Evolutionary conservation across 1,140 invertebrate species (phyloP).

Genomic region (Euwallacea similis): DNA sequence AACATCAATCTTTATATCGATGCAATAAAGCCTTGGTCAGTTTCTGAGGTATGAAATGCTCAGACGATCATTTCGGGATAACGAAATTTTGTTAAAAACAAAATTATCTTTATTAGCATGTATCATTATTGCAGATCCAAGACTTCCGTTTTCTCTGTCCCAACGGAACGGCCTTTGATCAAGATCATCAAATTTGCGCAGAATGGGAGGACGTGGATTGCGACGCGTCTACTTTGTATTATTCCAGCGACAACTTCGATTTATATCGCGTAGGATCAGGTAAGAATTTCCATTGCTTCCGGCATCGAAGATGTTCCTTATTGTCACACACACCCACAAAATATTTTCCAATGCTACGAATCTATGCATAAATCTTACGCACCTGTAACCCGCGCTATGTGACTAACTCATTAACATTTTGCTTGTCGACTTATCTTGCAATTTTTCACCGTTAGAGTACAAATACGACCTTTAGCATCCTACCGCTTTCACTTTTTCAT

Average conservation of each 20-base stretch:
- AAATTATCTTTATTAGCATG: background rate
- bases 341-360: background rate
- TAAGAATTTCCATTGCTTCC: slow-evolving; percentile 48
- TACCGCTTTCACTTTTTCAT: slow-evolving; percentile 38
- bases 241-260: slow-evolving; percentile 81
- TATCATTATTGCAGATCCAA: slow-evolving; percentile 60
- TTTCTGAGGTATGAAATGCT: no score
- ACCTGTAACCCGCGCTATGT: slow-evolving; percentile 20
- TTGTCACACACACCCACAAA: background rate
- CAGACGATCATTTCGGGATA: no score
- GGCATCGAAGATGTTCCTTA: background rate
- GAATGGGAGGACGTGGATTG: slow-evolving; percentile 89
- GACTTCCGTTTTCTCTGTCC: slow-evolving; percentile 87
- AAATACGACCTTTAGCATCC: slow-evolving; percentile 32
- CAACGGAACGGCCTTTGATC: slow-evolving; percentile 89
- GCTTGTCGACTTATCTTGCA: slow-evolving; percentile 16
- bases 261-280: slow-evolving; percentile 76
- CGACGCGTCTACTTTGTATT: slow-evolving; percentile 74
- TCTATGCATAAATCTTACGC: slow-evolving; percentile 10
- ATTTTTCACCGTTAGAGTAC: slow-evolving; percentile 17
- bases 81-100: background rate
- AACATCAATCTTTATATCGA: background rate
- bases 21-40: background rate
- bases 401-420: slow-evolving; percentile 28
- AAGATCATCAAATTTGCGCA: slow-evolving; percentile 88